Conservation (phyloP, 2,888 invertebrate genomes). For the Volucella zonaria region DNA sequence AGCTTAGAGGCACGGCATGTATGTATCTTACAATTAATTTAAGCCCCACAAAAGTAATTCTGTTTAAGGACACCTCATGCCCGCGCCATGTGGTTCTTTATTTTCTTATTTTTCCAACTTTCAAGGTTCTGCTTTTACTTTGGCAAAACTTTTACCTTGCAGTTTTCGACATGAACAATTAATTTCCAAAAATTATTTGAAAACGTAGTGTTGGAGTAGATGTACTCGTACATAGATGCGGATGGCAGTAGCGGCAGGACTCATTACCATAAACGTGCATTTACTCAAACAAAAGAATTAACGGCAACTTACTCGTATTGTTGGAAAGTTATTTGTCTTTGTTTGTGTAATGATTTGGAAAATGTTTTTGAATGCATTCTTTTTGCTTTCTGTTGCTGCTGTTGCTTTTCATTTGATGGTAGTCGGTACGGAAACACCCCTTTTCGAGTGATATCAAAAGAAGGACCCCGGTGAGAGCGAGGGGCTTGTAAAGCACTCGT, state of each 20-base stretch:
- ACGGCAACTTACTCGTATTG: constrained; percentile 53
- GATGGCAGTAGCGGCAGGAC: constrained; percentile 26
- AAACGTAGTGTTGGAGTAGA: constrained; percentile 35
- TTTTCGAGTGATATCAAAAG: constrained; percentile 52
- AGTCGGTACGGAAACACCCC: constrained; percentile 47
- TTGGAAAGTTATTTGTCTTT: constrained; percentile 55
- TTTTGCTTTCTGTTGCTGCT: not conserved
- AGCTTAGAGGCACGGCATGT: too few relatives aligned
- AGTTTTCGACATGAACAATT: constrained; percentile 13
- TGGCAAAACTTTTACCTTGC: constrained; percentile 33
- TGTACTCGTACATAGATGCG: constrained; percentile 21
- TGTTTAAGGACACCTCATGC: constrained; percentile 30
- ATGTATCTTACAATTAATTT: not conserved
- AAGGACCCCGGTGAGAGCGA: constrained; percentile 21
- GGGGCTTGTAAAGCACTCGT: constrained; percentile 38
- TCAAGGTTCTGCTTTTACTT: constrained; percentile 8
- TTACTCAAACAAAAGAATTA: constrained; percentile 64
- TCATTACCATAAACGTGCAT: constrained; percentile 61
- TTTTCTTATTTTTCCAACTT: constrained; percentile 23
- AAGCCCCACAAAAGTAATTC: not conserved
- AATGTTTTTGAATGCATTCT: constrained; percentile 56
- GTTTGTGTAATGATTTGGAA: constrained; percentile 73
- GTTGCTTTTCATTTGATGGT: constrained; percentile 46
- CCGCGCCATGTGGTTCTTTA: constrained; percentile 27
- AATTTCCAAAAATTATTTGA: constrained; percentile 58